Percentiles rank a stretch among this genome's conserved stretches.
Conservation (phyloP, 2,888 invertebrate genomes). For the Scaptomyza polygonia region DNA sequence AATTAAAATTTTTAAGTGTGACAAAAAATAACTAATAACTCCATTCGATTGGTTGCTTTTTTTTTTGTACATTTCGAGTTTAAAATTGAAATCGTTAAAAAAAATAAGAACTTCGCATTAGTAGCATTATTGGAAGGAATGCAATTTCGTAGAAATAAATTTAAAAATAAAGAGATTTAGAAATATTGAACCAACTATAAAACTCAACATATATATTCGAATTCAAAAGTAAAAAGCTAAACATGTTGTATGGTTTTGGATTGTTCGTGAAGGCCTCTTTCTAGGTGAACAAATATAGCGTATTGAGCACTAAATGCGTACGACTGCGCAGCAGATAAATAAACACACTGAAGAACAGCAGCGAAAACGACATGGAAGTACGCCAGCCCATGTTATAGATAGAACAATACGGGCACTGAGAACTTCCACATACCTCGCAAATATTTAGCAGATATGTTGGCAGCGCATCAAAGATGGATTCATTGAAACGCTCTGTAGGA, state of each 20-base stretch:
- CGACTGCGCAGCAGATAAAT: conserved; percentile 81
- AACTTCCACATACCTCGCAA: conserved; percentile 97
- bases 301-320: conserved; percentile 73
- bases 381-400: conserved; percentile 88
- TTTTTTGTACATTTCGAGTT: conserved; percentile 9
- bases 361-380: conserved; percentile 77
- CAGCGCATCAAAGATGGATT: conserved; percentile 94
- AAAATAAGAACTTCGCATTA: conserved; percentile 30
- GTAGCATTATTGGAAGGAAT: conserved; percentile 73
- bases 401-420: conserved; percentile 96
- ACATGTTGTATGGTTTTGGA: conserved; percentile 40
- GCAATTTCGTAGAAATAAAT: conserved; percentile 63
- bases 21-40: conserved; percentile 26
- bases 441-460: conserved; percentile 94
- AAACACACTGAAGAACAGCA: conserved; percentile 80
- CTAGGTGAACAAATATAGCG: conserved; percentile 71
- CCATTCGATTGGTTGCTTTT: conserved; percentile 19
- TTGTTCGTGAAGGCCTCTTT: conserved; percentile 29
- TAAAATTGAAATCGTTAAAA: conserved; percentile 22
- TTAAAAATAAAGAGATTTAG: conserved; percentile 27
- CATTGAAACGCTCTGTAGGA: conserved; percentile 92
- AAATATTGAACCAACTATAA: conserved; percentile 44
- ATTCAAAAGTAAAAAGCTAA: conserved; percentile 43
- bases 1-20: conserved; percentile 11
- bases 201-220: conserved; percentile 52